These are phyloP conservation scores for Panzeria rudis DNA, from an alignment of 2,888 invertebrate species.

Conservation along the genomic window DNA sequence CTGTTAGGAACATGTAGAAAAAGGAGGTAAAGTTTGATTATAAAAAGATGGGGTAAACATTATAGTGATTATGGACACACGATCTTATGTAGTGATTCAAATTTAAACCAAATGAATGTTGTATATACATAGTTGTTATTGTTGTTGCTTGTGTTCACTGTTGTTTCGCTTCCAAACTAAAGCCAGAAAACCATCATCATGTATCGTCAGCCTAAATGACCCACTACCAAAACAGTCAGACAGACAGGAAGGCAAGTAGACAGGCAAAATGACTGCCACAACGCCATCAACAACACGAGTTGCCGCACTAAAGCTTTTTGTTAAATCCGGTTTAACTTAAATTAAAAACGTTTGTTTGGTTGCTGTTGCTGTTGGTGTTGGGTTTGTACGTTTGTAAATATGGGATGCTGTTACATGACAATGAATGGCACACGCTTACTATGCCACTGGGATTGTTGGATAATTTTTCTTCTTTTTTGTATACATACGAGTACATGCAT, in stretches of 20 bases:
- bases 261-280: constrained; percentile 17
- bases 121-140: constrained; percentile 1
- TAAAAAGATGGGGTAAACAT: constrained; percentile 79
- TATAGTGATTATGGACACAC: constrained; percentile 82
- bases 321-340: constrained; percentile 71
- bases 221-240: constrained; percentile 17
- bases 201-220: constrained; percentile 26
- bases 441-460: constrained; percentile 79
- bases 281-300: not conserved
- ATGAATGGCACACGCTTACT: constrained; percentile 83
- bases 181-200: constrained; percentile 9
- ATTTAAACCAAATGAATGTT: constrained; percentile 66
- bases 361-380: constrained; percentile 12
- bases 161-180: constrained; percentile 23
- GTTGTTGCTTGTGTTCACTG: constrained; percentile 8
- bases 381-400: constrained; percentile 67
- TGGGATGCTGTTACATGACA: constrained; percentile 81
- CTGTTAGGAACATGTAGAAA: not conserved
- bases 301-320: constrained; percentile 51
- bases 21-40: constrained; percentile 21
- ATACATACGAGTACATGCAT: too few relatives aligned
- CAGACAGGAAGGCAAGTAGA: constrained; percentile 25
- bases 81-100: constrained; percentile 76
- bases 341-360: constrained; percentile 57
- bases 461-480: constrained; percentile 61